phyloP scores from a whole-genome alignment of 1,140 invertebrate species.

The Scaptomyza hsui region DNA sequence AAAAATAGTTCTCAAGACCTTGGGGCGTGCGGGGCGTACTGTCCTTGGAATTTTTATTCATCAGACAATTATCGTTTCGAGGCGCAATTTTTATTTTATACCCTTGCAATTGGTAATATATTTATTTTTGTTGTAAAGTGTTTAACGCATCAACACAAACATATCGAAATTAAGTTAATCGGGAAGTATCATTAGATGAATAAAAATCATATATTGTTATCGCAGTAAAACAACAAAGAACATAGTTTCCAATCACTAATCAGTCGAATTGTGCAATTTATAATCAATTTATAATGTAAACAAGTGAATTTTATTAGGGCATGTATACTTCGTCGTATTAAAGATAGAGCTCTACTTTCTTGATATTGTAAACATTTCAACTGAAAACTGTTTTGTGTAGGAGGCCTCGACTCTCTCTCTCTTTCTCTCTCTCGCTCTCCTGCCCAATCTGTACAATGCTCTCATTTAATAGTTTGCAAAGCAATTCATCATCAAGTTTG shows the following conservation, averaged over 20 bases:
- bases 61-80: slow-evolving; percentile 41
- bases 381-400: slow-evolving; percentile 8
- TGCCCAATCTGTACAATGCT: neutral
- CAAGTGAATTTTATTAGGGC: neutral
- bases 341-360: neutral
- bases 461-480: slow-evolving; percentile 22
- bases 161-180: no score
- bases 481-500: slow-evolving; percentile 46
- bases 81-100: neutral
- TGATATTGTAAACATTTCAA: slow-evolving; percentile 22
- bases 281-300: neutral
- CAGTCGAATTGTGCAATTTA: no score
- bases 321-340: neutral
- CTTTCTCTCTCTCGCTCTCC: neutral
- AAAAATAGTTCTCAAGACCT: slow-evolving; percentile 74
- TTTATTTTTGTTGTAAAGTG: neutral
- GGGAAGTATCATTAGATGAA: no score
- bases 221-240: no score
- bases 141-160: neutral
- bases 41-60: slow-evolving; percentile 68
- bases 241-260: no score
- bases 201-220: no score
- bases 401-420: slow-evolving; percentile 7
- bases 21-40: slow-evolving; percentile 28
- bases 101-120: neutral